Evolutionary conservation across 2,113 vertebrate genomes (phyloP).

Genomic region (Saiga tatarica): DNA sequence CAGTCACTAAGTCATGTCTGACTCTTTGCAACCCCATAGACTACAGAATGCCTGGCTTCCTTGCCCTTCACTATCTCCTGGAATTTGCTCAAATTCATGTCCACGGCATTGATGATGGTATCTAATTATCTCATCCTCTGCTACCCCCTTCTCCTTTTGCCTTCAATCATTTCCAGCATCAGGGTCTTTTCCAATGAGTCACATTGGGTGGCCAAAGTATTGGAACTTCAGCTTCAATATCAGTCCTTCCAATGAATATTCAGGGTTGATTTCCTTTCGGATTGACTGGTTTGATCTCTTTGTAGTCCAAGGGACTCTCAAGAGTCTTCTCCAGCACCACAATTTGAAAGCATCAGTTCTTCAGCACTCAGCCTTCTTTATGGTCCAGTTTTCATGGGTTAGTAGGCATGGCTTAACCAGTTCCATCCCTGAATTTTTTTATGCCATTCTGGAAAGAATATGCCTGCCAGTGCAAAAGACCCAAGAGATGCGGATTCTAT

Average conservation of each 20-base stretch:
- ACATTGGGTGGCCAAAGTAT: background rate
- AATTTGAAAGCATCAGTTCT: background rate
- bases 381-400: background rate
- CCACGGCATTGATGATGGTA: background rate
- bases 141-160: background rate
- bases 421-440: background rate
- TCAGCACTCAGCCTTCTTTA: background rate
- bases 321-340: background rate
- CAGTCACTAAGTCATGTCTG: background rate
- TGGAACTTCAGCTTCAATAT: background rate
- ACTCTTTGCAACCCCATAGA: background rate
- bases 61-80: background rate
- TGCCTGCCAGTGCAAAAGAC: background rate
- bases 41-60: background rate
- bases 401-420: background rate
- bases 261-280: background rate
- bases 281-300: background rate
- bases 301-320: background rate
- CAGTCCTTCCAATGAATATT: background rate
- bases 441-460: background rate
- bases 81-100: background rate
- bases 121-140: background rate
- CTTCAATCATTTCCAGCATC: background rate
- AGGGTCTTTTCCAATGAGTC: background rate
- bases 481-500: fast-evolving